Conservation (phyloP, 2,888 invertebrate genomes). For the Mythimna impura region DNA sequence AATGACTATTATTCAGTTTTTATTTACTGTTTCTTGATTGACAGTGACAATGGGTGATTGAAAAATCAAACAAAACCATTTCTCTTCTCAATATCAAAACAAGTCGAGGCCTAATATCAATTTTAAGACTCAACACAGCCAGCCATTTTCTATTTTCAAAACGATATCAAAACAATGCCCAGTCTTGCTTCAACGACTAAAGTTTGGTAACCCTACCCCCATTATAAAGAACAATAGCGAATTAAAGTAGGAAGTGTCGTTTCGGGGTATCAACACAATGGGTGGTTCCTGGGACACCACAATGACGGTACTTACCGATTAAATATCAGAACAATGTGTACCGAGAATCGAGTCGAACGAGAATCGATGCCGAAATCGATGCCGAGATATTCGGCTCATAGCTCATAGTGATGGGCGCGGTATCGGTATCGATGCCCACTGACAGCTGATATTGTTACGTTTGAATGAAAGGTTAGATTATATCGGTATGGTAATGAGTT, state of each 20-base stretch:
- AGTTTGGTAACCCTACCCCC: slow-evolving; percentile 58
- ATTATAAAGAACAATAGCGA: slow-evolving; percentile 61
- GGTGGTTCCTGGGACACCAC: slow-evolving; percentile 61
- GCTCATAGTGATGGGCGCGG: slow-evolving; percentile 11
- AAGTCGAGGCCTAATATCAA: too few relatives aligned
- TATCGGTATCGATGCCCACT: background rate
- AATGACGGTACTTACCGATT: slow-evolving; percentile 62
- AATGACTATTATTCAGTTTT: too few relatives aligned
- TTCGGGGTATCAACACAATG: slow-evolving; percentile 70
- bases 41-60: background rate
- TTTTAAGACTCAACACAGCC: too few relatives aligned
- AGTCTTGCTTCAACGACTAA: slow-evolving; percentile 38
- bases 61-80: background rate
- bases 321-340: slow-evolving; percentile 58
- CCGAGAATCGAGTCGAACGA: slow-evolving; percentile 34
- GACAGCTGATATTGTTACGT: slow-evolving; percentile 24
- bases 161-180: slow-evolving; percentile 34
- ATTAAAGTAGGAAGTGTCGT: slow-evolving; percentile 66
- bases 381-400: background rate
- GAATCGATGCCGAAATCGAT: slow-evolving; percentile 31
- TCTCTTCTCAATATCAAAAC: background rate
- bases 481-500: slow-evolving; percentile 47
- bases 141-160: slow-evolving; percentile 3
- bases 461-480: slow-evolving; percentile 19
- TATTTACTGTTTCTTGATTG: background rate